Evolutionary conservation across 2,888 invertebrate species (phyloP).

Genomic region (Taphrorychus bicolor): DNA sequence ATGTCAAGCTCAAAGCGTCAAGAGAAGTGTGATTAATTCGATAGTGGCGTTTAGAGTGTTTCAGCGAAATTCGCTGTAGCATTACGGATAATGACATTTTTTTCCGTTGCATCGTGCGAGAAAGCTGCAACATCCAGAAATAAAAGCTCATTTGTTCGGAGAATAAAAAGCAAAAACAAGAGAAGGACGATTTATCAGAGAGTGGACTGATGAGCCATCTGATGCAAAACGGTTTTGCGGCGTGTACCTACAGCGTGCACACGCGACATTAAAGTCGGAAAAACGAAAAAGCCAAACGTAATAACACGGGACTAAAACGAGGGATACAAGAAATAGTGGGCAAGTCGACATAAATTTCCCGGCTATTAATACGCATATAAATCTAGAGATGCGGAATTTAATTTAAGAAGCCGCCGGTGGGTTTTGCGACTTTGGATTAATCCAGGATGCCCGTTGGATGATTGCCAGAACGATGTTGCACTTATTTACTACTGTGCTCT

Average conservation of each 20-base stretch:
- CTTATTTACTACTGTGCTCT: conserved; percentile 18
- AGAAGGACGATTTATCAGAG: conserved; percentile 1
- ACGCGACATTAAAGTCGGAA: conserved; percentile 5
- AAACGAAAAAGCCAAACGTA: conserved; percentile 4
- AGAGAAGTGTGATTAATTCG: too few relatives aligned
- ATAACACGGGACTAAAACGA: conserved; percentile 17
- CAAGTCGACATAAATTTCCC: conserved; percentile 36
- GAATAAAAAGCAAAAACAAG: background rate
- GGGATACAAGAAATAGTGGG: conserved; percentile 24
- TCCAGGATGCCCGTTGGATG: conserved; percentile 31
- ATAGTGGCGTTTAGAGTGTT: too few relatives aligned
- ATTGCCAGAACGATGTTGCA: conserved; percentile 32
- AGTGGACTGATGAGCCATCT: too few relatives aligned
- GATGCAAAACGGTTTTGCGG: background rate
- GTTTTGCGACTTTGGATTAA: conserved; percentile 30
- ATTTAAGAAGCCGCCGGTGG: conserved; percentile 45
- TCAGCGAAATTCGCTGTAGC: too few relatives aligned
- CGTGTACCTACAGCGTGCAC: conserved; percentile 1
- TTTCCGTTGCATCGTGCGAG: too few relatives aligned
- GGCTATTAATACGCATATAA: conserved; percentile 47
- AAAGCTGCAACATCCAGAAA: background rate
- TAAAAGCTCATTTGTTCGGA: background rate
- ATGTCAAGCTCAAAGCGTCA: too few relatives aligned
- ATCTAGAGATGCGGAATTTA: conserved; percentile 50
- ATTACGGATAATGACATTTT: background rate